Base-by-base conservation (phyloP, 2,888 invertebrate species). In the Habrosyne pyritoides region DNA sequence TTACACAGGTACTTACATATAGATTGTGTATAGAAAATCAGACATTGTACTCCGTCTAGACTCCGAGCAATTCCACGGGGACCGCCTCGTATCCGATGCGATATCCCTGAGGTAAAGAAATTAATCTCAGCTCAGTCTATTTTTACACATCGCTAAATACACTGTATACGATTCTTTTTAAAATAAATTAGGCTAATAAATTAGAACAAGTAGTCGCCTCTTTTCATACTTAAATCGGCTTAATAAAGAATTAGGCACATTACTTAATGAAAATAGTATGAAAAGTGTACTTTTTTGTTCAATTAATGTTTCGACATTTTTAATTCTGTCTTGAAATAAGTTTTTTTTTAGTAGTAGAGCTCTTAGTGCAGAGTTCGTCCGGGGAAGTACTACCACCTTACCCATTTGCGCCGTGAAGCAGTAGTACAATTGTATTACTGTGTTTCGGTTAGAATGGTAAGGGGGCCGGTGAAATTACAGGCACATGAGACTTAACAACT, bases 51-150 rank as follows among this genome's bases (percentile, higher is more conserved):
- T 63, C 63, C 66, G 84, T 86, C 86, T 86, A 85, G 86, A 84
- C 83, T 73, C 64, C 53, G 63, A 61, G 62, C 63, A 71, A 79
- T 72, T 73, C 84, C 75, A 62, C 24, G 42, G 81, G 77, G 83
- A 79, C 73, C 61, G 62, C 64, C 71, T 67, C 71, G 67, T 63
- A 73, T 65, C 63, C 71, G 69, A 78, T 75, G 66, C 63, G 65
- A 69, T 71, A 71, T 73, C 81, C 71, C 74, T 53, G 59, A 75
- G 74, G 82, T 78, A 82, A 80, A 84, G 83, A 81, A 83, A 82
- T 86, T 84, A 81, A 79, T 76, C 76, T 56, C 61, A 65, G 63
- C 61, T 71, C 60, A 63, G 61, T 81, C 76, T 84, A 79, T 83
- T 84, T 84, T 79, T 80, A 72, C 63, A 68, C 53, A 56, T 53